phyloP scores from a whole-genome alignment of 2,113 vertebrate genomes.

The Lepisosteus oculatus region DNA sequence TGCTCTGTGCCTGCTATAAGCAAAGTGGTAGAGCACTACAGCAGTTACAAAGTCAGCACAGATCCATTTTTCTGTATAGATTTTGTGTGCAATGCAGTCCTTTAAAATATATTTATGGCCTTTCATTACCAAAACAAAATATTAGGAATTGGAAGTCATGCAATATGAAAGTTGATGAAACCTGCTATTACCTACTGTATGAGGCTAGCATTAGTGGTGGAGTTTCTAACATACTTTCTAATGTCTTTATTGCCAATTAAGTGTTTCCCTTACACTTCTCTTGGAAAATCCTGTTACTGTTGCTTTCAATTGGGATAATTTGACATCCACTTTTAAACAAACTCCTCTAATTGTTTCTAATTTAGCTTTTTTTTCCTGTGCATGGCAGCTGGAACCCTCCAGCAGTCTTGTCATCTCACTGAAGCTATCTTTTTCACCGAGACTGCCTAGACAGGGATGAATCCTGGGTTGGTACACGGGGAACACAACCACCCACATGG shows the following conservation, averaged over 20 bases:
- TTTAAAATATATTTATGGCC: too few species aligned
- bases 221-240: constrained; percentile 1
- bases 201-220: background rate
- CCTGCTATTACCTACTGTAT: too few species aligned
- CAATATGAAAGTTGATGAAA: too few species aligned
- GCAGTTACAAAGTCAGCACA: too few species aligned
- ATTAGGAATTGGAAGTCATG: too few species aligned
- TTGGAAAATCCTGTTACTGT: background rate
- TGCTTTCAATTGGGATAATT: constrained; percentile 6
- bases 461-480: background rate
- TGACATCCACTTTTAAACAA: background rate
- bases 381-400: background rate
- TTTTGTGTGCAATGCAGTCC: too few species aligned
- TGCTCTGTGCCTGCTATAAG: constrained; percentile 27
- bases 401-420: constrained; percentile 1
- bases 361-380: background rate
- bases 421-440: background rate
- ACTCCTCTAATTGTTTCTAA: constrained; percentile 14
- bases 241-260: constrained; percentile 1
- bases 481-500: background rate
- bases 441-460: background rate
- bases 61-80: too few species aligned
- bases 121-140: too few species aligned
- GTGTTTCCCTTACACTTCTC: background rate
- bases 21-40: too few species aligned